A percentile compares a stretch with the other conserved stretches of the same genome.
These are phyloP conservation scores for Brachionus asplanchnoidis DNA, from an alignment of 1,140 invertebrate species.

Conservation along the genomic window DNA sequence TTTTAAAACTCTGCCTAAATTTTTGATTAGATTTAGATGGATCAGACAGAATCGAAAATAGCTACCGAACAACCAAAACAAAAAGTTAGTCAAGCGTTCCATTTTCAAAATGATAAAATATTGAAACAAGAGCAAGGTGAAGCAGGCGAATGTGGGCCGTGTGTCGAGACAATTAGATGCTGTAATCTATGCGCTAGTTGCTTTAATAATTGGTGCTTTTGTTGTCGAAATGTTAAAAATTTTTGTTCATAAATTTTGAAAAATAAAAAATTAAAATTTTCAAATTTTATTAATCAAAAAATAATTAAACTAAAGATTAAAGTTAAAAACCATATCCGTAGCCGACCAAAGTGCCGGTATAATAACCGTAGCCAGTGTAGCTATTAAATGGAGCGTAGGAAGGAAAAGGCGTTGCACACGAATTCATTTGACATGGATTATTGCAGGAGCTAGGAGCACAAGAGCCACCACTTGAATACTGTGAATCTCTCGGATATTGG, in stretches of 20 bases:
- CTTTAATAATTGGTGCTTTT: constrained; percentile 24
- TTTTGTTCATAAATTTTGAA: not conserved
- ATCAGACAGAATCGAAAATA: not conserved
- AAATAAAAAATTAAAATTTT: not conserved
- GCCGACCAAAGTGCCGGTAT: not conserved
- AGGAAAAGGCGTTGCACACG: not conserved
- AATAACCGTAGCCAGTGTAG: not conserved
- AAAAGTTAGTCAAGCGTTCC: not conserved
- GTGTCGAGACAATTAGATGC: not conserved
- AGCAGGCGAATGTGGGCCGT: not conserved
- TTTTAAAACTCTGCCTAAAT: not conserved
- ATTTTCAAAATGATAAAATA: not conserved
- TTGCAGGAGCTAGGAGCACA: not conserved
- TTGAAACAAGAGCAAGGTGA: not conserved
- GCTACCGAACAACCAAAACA: not conserved
- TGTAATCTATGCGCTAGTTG: constrained; percentile 11
- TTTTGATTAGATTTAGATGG: not conserved
- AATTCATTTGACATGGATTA: not conserved
- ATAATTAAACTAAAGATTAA: not conserved
- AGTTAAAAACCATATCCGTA: not conserved
- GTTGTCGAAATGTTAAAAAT: constrained; percentile 7
- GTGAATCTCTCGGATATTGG: not conserved
- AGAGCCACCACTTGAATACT: not conserved
- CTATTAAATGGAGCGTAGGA: not conserved
- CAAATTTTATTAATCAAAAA: not conserved